These are phyloP conservation scores for Onthophagus sagittarius DNA, from an alignment of 2,888 invertebrate genomes.

Conservation along the genomic window DNA sequence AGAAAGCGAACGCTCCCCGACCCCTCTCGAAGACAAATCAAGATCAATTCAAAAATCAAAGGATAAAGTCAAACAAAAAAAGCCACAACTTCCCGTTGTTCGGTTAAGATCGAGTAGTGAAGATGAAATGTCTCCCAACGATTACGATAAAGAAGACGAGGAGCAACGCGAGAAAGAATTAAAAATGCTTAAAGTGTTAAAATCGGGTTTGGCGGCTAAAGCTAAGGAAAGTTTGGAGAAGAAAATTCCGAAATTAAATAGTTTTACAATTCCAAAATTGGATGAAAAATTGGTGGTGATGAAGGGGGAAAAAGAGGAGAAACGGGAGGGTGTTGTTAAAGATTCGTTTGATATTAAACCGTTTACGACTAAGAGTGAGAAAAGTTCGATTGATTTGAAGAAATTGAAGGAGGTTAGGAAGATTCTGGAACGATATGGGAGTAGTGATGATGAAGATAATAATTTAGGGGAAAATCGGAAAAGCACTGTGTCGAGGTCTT, in stretches of 20 bases:
- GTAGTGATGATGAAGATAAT: constrained; percentile 34
- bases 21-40: neutral
- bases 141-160: constrained; percentile 51
- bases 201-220: constrained; percentile 64
- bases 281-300: neutral
- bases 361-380: constrained; percentile 36
- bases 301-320: neutral
- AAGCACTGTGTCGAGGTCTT: constrained; percentile 38
- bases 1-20: neutral
- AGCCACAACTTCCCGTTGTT: constrained; percentile 51
- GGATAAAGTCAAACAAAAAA: constrained; percentile 16
- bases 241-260: constrained; percentile 45
- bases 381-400: constrained; percentile 17
- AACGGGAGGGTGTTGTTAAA: constrained; percentile 5
- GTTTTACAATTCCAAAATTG: neutral
- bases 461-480: constrained; percentile 22
- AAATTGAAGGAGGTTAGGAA: constrained; percentile 34
- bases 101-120: constrained; percentile 57
- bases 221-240: constrained; percentile 67
- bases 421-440: constrained; percentile 27
- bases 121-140: constrained; percentile 50
- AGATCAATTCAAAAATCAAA: constrained; percentile 16
- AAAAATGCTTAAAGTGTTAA: constrained; percentile 61
- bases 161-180: constrained; percentile 65
- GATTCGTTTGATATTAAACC: constrained; percentile 44